Percentiles rank a stretch among this genome's conserved stretches.
Evolutionary conservation across 2,113 vertebrate species (phyloP).

Genomic region (Columba janthina): DNA sequence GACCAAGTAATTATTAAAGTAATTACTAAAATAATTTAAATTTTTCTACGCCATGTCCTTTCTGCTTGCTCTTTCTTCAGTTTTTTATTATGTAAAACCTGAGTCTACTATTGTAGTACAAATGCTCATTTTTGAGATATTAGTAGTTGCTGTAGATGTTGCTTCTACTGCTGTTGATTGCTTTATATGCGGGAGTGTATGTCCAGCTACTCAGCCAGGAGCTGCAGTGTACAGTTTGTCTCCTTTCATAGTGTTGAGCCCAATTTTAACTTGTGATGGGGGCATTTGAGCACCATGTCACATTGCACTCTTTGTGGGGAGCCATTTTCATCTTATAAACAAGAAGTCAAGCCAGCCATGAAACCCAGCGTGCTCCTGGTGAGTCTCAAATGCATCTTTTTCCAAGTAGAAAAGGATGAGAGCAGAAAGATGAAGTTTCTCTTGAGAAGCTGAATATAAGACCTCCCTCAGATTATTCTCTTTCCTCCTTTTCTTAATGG

Average conservation of each 20-base stretch:
- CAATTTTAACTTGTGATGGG: rapidly evolving
- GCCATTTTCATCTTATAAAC: neutral
- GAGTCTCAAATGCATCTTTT: neutral
- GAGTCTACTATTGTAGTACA: neutral
- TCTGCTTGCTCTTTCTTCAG: neutral
- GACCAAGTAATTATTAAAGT: neutral
- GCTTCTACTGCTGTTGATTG: neutral
- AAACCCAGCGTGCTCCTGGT: neutral
- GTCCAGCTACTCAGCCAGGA: neutral
- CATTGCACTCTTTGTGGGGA: neutral
- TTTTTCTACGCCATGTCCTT: neutral
- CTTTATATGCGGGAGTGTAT: rapidly evolving
- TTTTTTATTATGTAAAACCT: neutral
- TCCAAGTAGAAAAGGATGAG: neutral
- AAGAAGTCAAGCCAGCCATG: neutral
- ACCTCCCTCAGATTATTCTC: neutral
- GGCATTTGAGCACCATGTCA: neutral
- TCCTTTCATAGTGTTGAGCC: neutral
- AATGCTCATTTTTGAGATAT: neutral
- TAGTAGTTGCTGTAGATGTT: neutral
- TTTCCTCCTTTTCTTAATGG: neutral
- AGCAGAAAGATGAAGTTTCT: neutral
- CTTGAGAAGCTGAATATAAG: neutral
- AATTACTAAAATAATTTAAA: neutral
- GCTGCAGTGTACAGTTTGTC: neutral